Base-by-base conservation (phyloP, 2,113 vertebrate species). In the Eublepharis macularius region DNA sequence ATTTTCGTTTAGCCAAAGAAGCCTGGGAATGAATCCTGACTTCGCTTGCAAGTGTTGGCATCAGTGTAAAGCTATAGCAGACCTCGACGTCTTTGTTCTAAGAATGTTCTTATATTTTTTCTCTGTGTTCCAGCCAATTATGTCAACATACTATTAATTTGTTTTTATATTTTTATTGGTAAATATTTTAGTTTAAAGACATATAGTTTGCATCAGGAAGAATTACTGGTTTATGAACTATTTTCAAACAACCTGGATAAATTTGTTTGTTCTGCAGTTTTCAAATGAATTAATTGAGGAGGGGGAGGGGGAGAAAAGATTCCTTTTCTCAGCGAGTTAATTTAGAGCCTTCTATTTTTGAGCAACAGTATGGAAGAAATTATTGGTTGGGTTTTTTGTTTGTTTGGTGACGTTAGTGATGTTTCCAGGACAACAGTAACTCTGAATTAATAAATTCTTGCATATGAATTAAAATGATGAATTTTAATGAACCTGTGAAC, bases 191-290 rank as follows among this genome's bases (percentile, higher is more conserved):
- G 89, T 91, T 90, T 11, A 89, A 93, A 88, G 39, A 76, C 14
- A 89, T 87, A 90, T 90, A 89, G 84, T 89, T 89, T 90, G 39
- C 82, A 92, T 88, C 83, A 89, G 90, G 74, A 60, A 86, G 70
- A 90, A 90, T 84, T 89, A 81, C 81, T 87, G 82, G 80, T 89
- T 92, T 91, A 86, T 95, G 91, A 92, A 93, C 92, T 90, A 93
- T 91, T 92, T 90, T 91, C 87, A 69, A 85, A 94, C 88, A 90
- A 69, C 73, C 91, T 89, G 69, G 76, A 94, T 93, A 91, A 88
- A 91, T 85, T 68, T 87, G 41, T 90, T 90, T 82, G 91, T 93
- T 93, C 85, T 91, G 32, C 82, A 93, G 89, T 84, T 63, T 63
- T 26, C 9, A 63, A 29, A 63, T 63, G 26, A 63, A 63, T 29